A percentile compares a stretch with the other conserved stretches of the same genome.
Conservation (phyloP, 1,140 invertebrate genomes). For the Caenorhabditis tropicalis region DNA sequence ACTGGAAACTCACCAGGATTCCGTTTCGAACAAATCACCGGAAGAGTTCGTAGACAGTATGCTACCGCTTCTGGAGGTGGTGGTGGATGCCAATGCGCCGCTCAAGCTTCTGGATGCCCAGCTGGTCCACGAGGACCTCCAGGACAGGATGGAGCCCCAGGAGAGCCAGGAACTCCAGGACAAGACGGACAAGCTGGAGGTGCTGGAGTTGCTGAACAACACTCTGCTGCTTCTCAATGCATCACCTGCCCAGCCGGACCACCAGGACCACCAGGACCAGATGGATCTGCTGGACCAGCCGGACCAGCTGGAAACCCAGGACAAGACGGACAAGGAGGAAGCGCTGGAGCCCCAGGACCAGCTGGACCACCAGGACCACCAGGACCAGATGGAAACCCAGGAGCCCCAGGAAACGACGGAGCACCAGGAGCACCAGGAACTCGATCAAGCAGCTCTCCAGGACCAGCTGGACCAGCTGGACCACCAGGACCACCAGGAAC, state of each 20-base stretch:
- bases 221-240: neutral
- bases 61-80: constrained; percentile 19
- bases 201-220: constrained; percentile 23
- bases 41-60: constrained; percentile 38
- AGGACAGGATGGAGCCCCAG: constrained; percentile 29
- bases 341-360: constrained; percentile 9
- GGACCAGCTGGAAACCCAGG: constrained; percentile 41
- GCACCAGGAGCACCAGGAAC: constrained; percentile 50
- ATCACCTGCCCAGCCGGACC: constrained; percentile 51
- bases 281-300: constrained; percentile 42
- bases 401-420: constrained; percentile 24
- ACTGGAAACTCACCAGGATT: constrained; percentile 24
- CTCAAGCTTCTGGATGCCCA: constrained; percentile 20
- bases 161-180: constrained; percentile 35
- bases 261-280: constrained; percentile 42
- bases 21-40: constrained; percentile 23
- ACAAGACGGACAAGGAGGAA: neutral
- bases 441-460: constrained; percentile 29
- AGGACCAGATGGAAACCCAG: constrained; percentile 41
- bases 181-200: constrained; percentile 27
- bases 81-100: constrained; percentile 7
- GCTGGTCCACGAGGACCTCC: constrained; percentile 27
- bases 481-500: constrained; percentile 38
- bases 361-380: constrained; percentile 44
- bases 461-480: constrained; percentile 33